Evolutionary conservation across 2,888 invertebrate species (phyloP), one percentile per base, ranked within the genome.

Genomic region (Thumatha senex): DNA sequence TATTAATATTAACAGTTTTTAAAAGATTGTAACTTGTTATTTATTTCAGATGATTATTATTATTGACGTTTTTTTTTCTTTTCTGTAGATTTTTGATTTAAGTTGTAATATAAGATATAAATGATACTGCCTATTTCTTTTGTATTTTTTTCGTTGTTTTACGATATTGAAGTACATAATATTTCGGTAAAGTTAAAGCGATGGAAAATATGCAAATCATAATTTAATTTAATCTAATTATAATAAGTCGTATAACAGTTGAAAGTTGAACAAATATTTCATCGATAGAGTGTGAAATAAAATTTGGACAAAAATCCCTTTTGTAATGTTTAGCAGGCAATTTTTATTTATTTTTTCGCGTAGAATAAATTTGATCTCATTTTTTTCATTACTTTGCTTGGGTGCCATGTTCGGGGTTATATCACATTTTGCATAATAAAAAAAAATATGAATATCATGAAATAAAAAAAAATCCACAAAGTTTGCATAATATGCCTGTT

Each of bases 1-100:
- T 84, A 84, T 87, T 86, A 88, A 84, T 89, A 80, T 89, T 88
- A 90, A 88, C 89, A 87, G 81, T 86, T 88, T 84, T 85, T 86
- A 72, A 82, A 85, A 84, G 76, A 82, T 73, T 86, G 85, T 87
- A 89, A 87, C 82, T 89, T 90, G 91, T 91, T 91, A 91, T 91
- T 91, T 91, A 91, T 91, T 91, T 90, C 86, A 91, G 89, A 90
- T 89, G 90, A 90, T 89, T 89, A 89, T 89, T 81, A 89, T 89
- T 82, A 89, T 85, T 87, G 88, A 85, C 82, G 81, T 90, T 89
- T 84, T 67, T 47, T 52, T 84, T 79, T 84, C 76, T 72, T 74
- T 86, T 84, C 82, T 78, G 84, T 89, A 89, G 87, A 78, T 78
- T 79, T 74, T 81, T 51, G 58, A 70, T 74, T 79, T 89, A 89